These are phyloP conservation scores for Tragopan temminckii DNA, from an alignment of 2,797 vertebrate species.

Conservation along the genomic window DNA sequence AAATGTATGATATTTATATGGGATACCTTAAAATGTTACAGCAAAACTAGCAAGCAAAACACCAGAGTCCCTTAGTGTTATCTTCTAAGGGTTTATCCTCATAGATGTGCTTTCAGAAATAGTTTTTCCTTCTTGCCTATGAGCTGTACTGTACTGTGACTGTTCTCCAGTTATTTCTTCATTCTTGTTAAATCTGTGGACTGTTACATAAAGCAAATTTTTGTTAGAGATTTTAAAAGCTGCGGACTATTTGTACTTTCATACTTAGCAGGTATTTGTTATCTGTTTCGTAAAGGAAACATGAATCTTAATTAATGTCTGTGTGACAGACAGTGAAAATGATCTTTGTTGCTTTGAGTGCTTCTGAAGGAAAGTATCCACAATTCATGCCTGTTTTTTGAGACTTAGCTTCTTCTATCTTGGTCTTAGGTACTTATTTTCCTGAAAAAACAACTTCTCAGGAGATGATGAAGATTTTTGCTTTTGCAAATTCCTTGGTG, in stretches of 20 bases:
- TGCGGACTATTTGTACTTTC: background rate
- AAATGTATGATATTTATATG: background rate
- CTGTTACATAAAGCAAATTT: background rate
- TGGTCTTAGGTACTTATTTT: constrained; percentile 86
- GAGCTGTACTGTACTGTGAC: background rate
- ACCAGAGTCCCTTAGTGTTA: background rate
- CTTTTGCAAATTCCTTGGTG: constrained; percentile 93
- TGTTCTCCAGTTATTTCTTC: background rate
- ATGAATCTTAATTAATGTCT: background rate
- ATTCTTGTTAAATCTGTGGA: background rate
- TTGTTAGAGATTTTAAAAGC: background rate
- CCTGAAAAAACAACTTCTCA: constrained; percentile 92
- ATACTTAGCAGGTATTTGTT: background rate
- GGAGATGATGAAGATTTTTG: constrained; percentile 98
- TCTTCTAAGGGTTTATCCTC: background rate
- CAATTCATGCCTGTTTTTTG: background rate
- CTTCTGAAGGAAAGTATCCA: background rate
- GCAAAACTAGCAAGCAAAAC: accelerated
- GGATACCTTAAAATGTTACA: background rate
- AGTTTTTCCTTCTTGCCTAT: accelerated
- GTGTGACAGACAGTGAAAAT: background rate
- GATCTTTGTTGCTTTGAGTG: background rate
- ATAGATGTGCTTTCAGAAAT: background rate
- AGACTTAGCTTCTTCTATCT: background rate
- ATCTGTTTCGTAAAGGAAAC: background rate